Evolutionary conservation across 2,888 invertebrate genomes (phyloP).

Genomic region (Noctua pronuba): DNA sequence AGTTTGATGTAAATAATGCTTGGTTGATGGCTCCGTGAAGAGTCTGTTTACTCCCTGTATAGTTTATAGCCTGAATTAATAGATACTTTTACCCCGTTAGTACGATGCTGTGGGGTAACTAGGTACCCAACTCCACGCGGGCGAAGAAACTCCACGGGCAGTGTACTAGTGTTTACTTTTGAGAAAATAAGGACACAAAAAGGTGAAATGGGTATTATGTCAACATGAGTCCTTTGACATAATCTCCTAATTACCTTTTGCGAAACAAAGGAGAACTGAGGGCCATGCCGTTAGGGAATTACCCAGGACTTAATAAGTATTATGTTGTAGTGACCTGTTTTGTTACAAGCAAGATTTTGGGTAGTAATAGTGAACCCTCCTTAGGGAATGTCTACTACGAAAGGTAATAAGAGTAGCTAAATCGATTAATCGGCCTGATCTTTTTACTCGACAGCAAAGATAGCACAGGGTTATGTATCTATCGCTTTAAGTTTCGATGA

Average conservation of each 20-base stretch:
- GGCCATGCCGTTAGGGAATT: constrained; percentile 14
- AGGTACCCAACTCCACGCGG: too few relatives aligned
- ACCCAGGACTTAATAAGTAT: constrained; percentile 31
- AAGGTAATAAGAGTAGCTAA: neutral
- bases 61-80: too few relatives aligned
- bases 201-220: constrained; percentile 20
- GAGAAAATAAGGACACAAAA: neutral
- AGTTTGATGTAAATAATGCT: too few relatives aligned
- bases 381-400: constrained; percentile 2
- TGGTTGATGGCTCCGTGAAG: too few relatives aligned
- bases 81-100: too few relatives aligned
- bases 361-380: neutral
- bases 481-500: too few relatives aligned
- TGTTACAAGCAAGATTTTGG: neutral
- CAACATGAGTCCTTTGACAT: constrained; percentile 8
- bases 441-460: neutral
- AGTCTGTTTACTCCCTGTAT: too few relatives aligned
- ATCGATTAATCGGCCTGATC: neutral
- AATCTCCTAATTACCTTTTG: constrained; percentile 43
- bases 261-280: constrained; percentile 22
- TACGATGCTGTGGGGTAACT: too few relatives aligned
- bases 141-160: too few relatives aligned
- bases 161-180: neutral
- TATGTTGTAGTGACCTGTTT: constrained; percentile 28
- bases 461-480: too few relatives aligned